Evolutionary conservation across 1,140 invertebrate genomes (phyloP), one percentile per base, ranked within the genome.

Genomic region (Drosophila insularis): DNA sequence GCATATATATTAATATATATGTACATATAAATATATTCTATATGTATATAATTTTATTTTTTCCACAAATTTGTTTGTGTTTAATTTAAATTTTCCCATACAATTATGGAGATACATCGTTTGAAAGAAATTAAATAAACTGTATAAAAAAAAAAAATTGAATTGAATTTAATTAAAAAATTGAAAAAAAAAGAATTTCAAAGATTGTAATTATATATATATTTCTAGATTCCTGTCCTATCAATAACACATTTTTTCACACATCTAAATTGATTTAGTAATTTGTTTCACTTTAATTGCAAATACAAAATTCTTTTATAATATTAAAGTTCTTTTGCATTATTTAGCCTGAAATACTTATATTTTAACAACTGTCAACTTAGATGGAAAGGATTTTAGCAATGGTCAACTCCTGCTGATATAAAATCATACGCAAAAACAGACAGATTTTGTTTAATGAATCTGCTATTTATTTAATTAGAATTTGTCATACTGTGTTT

Each of bases 391-490:
- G 8, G 43, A 1, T 19, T 8, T 21, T 19, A 19, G 19, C 6
- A 10, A 11, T 35, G 35, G 35, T 13, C 35, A 37, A 11, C 11
- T 13, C 35, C 10, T 37, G 35, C 11, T 37, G 35, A 37, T 37
- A 3, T 11, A 50, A 8, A 50, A 50, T 21, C 19, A 50, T 50
- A 11, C 19, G 43, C 43, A 46, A 10, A 21, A 17, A 2, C 0
- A 46, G 8, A 37, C 4, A 4, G 1, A 1, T 1, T 35, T 8
- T 10, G 10, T 37, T 37, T 13, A 37, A 37, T 37, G 35, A 50
- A 50, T 2, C 43, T 21, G 43, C 19, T 17, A 50, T 50, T 50
- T 50, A 50, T 50, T 50, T 50, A 50, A 50, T 50, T 50, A 50
- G 19, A 50, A 50, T 50, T 50, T 50, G 19, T 50, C 43, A 50